phyloP scores from a whole-genome alignment of 1,140 invertebrate species.

The Drosophila triauraria region DNA sequence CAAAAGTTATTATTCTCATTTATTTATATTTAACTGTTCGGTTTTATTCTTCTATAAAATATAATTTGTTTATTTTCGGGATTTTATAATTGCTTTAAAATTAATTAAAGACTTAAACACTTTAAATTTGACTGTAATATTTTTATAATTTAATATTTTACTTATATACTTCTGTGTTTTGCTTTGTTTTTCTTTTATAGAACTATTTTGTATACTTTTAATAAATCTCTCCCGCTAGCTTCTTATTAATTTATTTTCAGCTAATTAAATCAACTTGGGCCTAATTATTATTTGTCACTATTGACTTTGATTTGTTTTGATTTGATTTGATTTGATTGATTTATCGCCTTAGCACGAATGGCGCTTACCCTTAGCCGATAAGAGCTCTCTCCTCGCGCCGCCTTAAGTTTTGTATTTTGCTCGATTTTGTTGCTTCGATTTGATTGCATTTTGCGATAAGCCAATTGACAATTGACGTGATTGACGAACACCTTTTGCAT shows the following conservation, averaged over 20 bases:
- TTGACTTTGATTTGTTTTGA: conserved; percentile 44
- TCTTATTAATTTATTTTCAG: conserved; percentile 3
- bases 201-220: background rate
- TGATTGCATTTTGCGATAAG: conserved; percentile 59
- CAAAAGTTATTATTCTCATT: too few relatives aligned
- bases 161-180: background rate
- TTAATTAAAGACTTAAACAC: too few relatives aligned
- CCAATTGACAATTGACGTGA: conserved; percentile 49
- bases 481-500: conserved; percentile 35
- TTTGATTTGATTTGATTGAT: conserved; percentile 61
- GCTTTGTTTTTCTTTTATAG: background rate
- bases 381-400: conserved; percentile 21
- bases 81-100: too few relatives aligned
- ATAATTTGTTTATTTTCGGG: background rate
- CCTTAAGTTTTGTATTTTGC: conserved; percentile 47
- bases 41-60: too few relatives aligned
- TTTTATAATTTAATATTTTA: too few relatives aligned
- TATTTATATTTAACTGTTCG: too few relatives aligned
- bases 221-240: background rate
- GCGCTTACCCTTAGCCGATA: conserved; percentile 52
- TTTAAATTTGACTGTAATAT: too few relatives aligned
- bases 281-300: conserved; percentile 50
- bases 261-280: conserved; percentile 35
- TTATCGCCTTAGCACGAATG: conserved; percentile 38
- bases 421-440: conserved; percentile 38